A percentile compares a stretch with the other conserved stretches of the same genome.
Evolutionary conservation across 2,888 invertebrate genomes (phyloP).

Genomic region (Meliscaeva auricollis): DNA sequence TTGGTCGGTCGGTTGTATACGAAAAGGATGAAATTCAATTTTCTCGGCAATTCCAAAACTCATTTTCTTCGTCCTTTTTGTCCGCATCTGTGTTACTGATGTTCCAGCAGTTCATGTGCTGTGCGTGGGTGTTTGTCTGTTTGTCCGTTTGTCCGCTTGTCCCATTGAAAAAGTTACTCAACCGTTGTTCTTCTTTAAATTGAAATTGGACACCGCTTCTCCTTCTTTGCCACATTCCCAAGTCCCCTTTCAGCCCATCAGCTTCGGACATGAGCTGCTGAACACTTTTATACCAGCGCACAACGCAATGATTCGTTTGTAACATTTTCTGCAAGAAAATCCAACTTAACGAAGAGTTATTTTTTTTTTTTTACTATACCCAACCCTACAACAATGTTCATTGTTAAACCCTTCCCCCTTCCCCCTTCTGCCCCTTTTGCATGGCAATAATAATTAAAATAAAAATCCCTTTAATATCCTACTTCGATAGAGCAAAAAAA

Average conservation of each 20-base stretch:
- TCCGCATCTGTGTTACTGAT: not conserved
- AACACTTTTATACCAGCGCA: not conserved
- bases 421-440: too few species aligned
- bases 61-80: slow-evolving; percentile 56
- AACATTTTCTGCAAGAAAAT: slow-evolving; percentile 50
- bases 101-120: slow-evolving; percentile 24
- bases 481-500: not conserved
- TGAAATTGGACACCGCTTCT: slow-evolving; percentile 48
- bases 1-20: not conserved
- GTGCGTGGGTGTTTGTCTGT: slow-evolving; percentile 51
- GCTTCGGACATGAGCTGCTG: not conserved
- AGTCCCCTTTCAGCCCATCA: not conserved
- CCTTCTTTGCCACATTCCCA: not conserved
- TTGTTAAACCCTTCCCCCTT: too few species aligned
- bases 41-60: slow-evolving; percentile 72
- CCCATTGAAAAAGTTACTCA: slow-evolving; percentile 58
- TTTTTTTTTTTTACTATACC: too few species aligned
- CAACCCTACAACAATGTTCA: too few species aligned
- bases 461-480: slow-evolving; percentile 54
- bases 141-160: slow-evolving; percentile 58
- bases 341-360: slow-evolving; percentile 44
- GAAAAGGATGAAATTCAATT: slow-evolving; percentile 68
- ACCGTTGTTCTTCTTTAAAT: slow-evolving; percentile 52
- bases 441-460: slow-evolving; percentile 47
- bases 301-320: slow-evolving; percentile 15